Base-by-base conservation (phyloP, 2,888 invertebrate genomes). In the Proisotoma minuta region DNA sequence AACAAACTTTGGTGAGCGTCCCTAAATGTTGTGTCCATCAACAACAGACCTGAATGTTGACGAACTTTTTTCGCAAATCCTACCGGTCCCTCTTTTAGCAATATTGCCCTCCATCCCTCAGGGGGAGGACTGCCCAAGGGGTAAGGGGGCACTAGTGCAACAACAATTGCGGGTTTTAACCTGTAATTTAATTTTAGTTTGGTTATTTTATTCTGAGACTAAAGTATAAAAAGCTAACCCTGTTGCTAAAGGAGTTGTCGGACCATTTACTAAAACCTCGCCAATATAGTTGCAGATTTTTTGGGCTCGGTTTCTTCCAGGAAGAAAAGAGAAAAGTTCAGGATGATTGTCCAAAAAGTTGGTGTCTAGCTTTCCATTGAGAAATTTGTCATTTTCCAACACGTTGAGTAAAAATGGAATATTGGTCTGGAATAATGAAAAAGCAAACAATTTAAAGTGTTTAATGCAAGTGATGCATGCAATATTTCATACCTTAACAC, bases 321-420 rank as follows among this genome's bases (percentile, higher is more conserved):
- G 84, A 56, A 83, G 82, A 78, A 98, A 93, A 77, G 91, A 85
- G 81, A 99, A 98, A 23, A 99, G 83, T 74, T 95, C 89, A 0
- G 99, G 98, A 78, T 99, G 86, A 76, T 98, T 96, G 78, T 99
- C 97, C 75, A 99, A 98, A 79, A 99, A 99, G 79, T 96, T 91
- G 0, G 99, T 99, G 80, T 99, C 98, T 0, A 98, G 87, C 0
- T 89, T 85, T 75, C 94, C 98, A 72, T 89, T 91, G 48, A 96
- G 82, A 83, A 99, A 99, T 78, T 93, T 93, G 77, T 95, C 92
- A 79, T 99, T 94, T 75, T 93, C 89, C 57, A 99, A 79, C 0
- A 99, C 99, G 77, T 99, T 99, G 67, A 98, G 81, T 59, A 99
- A 80, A 81, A 99, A 99, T 0, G 99, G 99, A 76, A 98, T 96